Base-by-base conservation (phyloP, 2,797 vertebrate genomes). In the Hoplostethus mediterraneus region DNA sequence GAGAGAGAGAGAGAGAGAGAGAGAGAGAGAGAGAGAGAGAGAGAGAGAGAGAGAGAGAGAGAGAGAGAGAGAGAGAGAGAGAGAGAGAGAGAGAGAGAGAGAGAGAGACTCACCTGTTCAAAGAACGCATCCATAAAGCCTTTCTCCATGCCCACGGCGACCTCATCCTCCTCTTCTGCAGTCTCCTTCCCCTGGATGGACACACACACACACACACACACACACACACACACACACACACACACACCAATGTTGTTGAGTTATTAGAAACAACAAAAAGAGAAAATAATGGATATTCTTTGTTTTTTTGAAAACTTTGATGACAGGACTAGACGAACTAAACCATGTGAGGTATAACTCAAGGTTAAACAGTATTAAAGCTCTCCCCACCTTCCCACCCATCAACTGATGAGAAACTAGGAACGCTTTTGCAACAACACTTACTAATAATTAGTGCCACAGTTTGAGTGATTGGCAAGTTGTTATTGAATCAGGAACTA, bases 61-160 rank as follows among this genome's bases (percentile, higher is more conserved):
- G 21, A 79, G 60, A 65, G 5, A 58, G n/a, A 60, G 53, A 3
- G 63, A 30, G 38, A 28, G 44, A 30, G 44, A 12, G 30, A 45
- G 11, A 60, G 54, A 16, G 42, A 31, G 31, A 38, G 44, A 12
- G 21, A 21, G 2, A 52, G 57, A 31, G 31, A 14, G 33, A 31
- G 21, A 66, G 11, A 74, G 2, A 54, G 21, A 79, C 93, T 81
- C 92, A 99, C 98, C 96, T 98, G 97, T 79, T 98, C 97, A 33
- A 99, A 99, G 95, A 99, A 99, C 85, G 98, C 97, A 0, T 98
- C 97, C 97, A 99, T 98, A 72, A 98, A 99, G 84, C 94, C 97
- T 80, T 97, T 96, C 78, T 98, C 97, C 95, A 98, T 91, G 0
- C 95, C 95, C 73, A 98, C 96, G 0, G 95, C 92, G 38, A 99